A percentile compares a stretch with the other conserved stretches of the same genome.
Evolutionary conservation across 53 echinoderm and acorn worm species (phyloP).

Genomic region (Holothuria scabra): DNA sequence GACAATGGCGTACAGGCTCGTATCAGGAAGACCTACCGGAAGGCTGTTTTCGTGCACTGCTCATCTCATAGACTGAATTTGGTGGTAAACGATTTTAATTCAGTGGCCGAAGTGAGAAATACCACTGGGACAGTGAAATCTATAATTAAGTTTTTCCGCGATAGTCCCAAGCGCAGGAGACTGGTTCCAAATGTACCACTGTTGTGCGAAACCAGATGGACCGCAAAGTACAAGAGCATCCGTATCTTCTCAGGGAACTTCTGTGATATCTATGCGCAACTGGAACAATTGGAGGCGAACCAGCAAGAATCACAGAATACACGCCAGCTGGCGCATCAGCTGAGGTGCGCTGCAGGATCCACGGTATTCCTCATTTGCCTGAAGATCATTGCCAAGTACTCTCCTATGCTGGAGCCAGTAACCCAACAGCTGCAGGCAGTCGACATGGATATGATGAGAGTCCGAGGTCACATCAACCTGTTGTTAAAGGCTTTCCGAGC

Average conservation of each 20-base stretch:
- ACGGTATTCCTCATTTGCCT: too few relatives aligned
- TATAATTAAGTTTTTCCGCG: too few relatives aligned
- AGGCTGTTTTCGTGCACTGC: not conserved
- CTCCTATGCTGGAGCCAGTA: too few relatives aligned
- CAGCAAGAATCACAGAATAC: too few relatives aligned
- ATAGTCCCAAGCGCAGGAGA: not conserved
- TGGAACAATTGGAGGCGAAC: not conserved
- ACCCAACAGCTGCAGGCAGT: too few relatives aligned
- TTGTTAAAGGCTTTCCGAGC: too few relatives aligned
- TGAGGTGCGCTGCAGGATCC: too few relatives aligned
- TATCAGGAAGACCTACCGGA: not conserved
- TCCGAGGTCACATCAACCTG: too few relatives aligned
- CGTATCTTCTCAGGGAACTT: not conserved
- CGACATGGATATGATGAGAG: too few relatives aligned
- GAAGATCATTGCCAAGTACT: too few relatives aligned
- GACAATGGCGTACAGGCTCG: not conserved
- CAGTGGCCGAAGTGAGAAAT: not conserved
- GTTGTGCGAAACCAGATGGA: constrained; percentile 2
- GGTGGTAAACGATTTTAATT: not conserved
- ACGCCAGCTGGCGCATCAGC: too few relatives aligned
- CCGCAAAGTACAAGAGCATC: not conserved
- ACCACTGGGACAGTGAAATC: too few relatives aligned
- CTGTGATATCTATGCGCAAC: not conserved
- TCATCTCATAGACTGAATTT: not conserved
- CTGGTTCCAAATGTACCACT: not conserved